phyloP scores from a whole-genome alignment of 2,888 invertebrate genomes.

The Aromia moschata region DNA sequence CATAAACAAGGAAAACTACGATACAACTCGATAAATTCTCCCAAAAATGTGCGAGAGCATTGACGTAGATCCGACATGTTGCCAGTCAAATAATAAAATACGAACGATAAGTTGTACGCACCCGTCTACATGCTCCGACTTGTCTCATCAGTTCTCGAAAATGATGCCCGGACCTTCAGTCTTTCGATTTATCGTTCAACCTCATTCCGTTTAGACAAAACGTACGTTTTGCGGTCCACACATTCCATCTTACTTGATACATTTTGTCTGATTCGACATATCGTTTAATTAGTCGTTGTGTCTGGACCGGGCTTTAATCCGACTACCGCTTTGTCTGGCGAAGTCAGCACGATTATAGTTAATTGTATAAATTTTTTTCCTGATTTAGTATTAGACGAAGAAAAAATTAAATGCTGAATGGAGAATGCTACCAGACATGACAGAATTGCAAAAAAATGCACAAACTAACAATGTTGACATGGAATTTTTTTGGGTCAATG shows the following conservation, averaged over 20 bases:
- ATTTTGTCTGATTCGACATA: conserved; percentile 9
- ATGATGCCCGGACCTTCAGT: neutral
- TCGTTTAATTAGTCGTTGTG: neutral
- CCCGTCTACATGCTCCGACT: neutral
- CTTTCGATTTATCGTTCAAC: neutral
- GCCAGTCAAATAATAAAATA: too few species aligned
- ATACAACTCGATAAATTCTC: conserved; percentile 6
- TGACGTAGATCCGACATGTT: conserved; percentile 15
- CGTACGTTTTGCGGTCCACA: neutral
- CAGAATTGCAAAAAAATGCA: too few species aligned
- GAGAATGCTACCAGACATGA: too few species aligned
- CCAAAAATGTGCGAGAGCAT: conserved; percentile 11
- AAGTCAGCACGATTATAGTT: too few species aligned
- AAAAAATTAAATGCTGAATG: too few species aligned
- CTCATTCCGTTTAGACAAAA: neutral
- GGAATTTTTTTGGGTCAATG: too few species aligned
- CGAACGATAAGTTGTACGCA: too few species aligned
- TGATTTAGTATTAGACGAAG: too few species aligned
- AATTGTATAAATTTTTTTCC: too few species aligned
- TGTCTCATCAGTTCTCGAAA: neutral
- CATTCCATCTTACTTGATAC: neutral
- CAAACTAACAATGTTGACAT: too few species aligned
- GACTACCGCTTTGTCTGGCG: too few species aligned
- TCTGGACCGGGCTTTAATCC: conserved; percentile 5
- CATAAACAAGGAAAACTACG: conserved; percentile 17